A percentile compares a stretch with the other conserved stretches of the same genome.
Conservation (phyloP, 2,888 invertebrate species). For the Pyrrhia umbra region DNA sequence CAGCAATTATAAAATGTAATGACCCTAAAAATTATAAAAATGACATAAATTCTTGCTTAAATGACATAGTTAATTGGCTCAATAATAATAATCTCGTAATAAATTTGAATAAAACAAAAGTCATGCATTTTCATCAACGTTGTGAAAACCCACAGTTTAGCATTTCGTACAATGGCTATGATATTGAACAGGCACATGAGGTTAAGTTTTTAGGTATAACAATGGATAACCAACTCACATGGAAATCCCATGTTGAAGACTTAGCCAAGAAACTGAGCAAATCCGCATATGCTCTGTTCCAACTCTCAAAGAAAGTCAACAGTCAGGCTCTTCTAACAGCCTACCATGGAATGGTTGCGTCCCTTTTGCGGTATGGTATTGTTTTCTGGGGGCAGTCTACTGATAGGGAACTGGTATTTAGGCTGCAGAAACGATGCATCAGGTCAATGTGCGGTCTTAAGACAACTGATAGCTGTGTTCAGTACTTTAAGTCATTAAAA, state of each 20-base stretch:
- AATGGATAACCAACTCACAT: background rate
- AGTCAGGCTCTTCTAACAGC: background rate
- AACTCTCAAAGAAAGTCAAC: background rate
- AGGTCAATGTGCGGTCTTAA: no score
- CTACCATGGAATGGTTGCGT: conserved; percentile 1
- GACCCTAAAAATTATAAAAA: background rate
- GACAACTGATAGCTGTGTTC: no score
- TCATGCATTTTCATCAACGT: background rate
- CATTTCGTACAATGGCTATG: background rate
- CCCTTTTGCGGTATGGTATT: background rate
- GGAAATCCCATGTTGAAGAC: background rate
- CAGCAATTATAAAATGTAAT: no score
- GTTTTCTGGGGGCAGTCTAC: conserved; percentile 4
- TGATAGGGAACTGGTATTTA: background rate
- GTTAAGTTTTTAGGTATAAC: background rate
- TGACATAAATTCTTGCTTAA: background rate
- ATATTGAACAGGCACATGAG: background rate
- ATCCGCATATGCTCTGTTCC: background rate
- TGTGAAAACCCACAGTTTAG: background rate
- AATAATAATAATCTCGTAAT: background rate
- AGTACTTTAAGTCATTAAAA: no score
- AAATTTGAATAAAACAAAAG: background rate
- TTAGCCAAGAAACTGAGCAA: background rate
- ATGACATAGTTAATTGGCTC: background rate
- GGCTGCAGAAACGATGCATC: no score